These are phyloP conservation scores for Orchesellides sinensis DNA, from an alignment of 2,888 invertebrate genomes.

Conservation along the genomic window DNA sequence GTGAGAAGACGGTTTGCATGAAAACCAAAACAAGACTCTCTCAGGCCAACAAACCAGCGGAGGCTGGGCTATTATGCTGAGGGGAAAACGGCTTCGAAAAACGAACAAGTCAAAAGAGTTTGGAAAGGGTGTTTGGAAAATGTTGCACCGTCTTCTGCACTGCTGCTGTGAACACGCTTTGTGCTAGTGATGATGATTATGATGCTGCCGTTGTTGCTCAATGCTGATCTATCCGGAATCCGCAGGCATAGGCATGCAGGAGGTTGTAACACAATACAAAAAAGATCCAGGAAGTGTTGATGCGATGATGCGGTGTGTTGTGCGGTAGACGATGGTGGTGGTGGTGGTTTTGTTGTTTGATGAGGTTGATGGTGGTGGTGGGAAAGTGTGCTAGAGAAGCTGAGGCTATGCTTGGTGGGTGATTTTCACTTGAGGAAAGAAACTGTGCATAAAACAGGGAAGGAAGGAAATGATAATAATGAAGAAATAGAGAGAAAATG, in stretches of 20 bases:
- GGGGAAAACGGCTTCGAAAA: slow-evolving; percentile 25
- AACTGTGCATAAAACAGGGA: slow-evolving; percentile 15
- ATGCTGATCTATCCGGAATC: slow-evolving; percentile 55
- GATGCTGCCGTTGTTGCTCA: slow-evolving; percentile 17
- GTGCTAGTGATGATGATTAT: slow-evolving; percentile 10
- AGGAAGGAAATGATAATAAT: slow-evolving; percentile 32
- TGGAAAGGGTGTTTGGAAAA: slow-evolving; percentile 52
- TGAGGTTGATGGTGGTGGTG: slow-evolving; percentile 39
- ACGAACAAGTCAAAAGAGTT: too few species aligned
- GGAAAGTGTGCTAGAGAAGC: neutral
- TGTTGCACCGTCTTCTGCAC: slow-evolving; percentile 33
- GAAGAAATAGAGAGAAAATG: slow-evolving; percentile 6
- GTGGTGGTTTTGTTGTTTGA: slow-evolving; percentile 7
- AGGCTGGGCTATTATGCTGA: neutral
- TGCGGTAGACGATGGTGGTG: slow-evolving; percentile 41
- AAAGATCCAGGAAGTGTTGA: slow-evolving; percentile 33
- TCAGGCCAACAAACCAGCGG: neutral
- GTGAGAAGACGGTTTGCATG: slow-evolving; percentile 23
- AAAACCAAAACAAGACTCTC: slow-evolving; percentile 47
- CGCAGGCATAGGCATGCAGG: slow-evolving; percentile 25
- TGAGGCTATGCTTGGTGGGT: too few species aligned
- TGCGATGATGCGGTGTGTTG: slow-evolving; percentile 46
- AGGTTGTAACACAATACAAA: slow-evolving; percentile 4
- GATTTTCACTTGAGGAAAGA: slow-evolving; percentile 30
- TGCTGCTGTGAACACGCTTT: too few species aligned